Evolutionary conservation across 2,113 vertebrate species (phyloP).

Genomic region (Scytalopus superciliaris): DNA sequence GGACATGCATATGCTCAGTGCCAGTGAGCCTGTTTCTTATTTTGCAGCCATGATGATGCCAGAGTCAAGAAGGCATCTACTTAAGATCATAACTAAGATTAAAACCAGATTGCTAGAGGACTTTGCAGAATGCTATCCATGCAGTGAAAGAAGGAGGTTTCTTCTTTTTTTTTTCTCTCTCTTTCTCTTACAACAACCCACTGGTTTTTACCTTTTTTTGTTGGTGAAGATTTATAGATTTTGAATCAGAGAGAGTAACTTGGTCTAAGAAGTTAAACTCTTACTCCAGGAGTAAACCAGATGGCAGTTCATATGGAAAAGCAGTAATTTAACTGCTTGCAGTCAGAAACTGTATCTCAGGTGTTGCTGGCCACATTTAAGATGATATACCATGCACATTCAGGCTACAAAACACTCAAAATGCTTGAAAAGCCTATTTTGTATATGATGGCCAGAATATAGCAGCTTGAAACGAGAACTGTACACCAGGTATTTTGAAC

Average conservation of each 20-base stretch:
- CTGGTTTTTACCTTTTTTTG: neutral
- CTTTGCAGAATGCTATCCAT: neutral
- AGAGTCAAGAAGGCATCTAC: slow-evolving; percentile 53
- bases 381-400: neutral
- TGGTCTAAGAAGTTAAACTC: neutral
- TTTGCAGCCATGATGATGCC: slow-evolving; percentile 47
- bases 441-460: neutral
- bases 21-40: slow-evolving; percentile 57
- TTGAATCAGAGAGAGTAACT: neutral
- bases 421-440: neutral
- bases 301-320: neutral
- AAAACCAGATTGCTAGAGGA: slow-evolving; percentile 46
- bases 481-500: neutral
- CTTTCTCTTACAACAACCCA: neutral
- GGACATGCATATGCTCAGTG: neutral
- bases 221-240: slow-evolving; percentile 12
- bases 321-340: neutral
- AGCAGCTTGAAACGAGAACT: neutral
- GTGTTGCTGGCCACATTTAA: neutral
- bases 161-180: neutral
- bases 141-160: neutral
- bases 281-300: neutral
- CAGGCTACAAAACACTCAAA: neutral
- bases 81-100: slow-evolving; percentile 21
- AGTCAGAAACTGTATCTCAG: neutral